Conservation (phyloP, 2,113 vertebrate genomes). For the Amphiprion ocellaris region DNA sequence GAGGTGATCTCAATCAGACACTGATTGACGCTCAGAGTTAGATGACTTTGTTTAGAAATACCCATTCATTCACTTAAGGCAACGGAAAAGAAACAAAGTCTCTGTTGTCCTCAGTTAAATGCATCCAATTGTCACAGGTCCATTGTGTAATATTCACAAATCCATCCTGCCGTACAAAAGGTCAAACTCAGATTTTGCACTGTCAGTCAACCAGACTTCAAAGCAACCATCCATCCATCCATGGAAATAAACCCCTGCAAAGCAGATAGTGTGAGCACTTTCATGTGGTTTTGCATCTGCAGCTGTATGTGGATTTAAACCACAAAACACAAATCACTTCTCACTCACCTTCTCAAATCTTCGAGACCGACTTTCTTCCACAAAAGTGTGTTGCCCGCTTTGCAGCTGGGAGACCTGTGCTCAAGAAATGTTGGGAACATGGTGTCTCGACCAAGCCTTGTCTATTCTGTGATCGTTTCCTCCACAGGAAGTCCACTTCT, state of each 20-base stretch:
- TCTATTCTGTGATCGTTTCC: conserved; percentile 83
- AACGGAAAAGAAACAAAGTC: neutral
- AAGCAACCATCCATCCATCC: conserved; percentile 48
- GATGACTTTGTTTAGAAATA: conserved; percentile 3
- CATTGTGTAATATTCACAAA: conserved; percentile 39
- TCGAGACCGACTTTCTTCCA: neutral
- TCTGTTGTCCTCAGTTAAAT: neutral
- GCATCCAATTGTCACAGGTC: conserved; percentile 13
- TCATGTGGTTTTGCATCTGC: neutral
- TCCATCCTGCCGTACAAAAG: conserved; percentile 2
- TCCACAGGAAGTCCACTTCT: conserved; percentile 84
- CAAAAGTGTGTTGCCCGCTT: conserved; percentile 1
- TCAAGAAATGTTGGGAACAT: conserved; percentile 68
- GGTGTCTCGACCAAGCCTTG: conserved; percentile 70
- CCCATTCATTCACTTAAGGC: conserved; percentile 22
- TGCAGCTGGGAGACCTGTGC: conserved; percentile 58
- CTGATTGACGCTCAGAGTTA: neutral
- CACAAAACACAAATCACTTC: neutral
- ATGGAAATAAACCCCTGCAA: conserved; percentile 33
- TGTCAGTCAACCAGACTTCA: conserved; percentile 9
- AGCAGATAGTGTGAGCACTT: neutral
- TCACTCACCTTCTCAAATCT: conserved; percentile 40
- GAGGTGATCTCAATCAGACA: conserved; percentile 3
- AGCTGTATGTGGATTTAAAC: conserved; percentile 5
- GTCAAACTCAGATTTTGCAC: neutral